These are phyloP conservation scores for Erythrocebus patas DNA, from an alignment of 2,113 vertebrate species.

Conservation along the genomic window DNA sequence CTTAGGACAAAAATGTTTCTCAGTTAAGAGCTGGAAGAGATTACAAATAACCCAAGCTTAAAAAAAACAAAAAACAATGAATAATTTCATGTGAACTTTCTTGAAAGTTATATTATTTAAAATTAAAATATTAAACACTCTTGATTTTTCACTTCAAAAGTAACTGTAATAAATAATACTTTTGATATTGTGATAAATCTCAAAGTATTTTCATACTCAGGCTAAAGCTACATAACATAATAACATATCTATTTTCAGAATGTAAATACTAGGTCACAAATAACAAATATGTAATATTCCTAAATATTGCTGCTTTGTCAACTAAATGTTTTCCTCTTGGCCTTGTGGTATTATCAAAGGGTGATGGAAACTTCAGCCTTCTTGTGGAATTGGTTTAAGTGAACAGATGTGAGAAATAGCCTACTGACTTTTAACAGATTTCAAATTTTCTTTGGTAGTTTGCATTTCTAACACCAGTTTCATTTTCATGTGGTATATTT, in stretches of 20 bases:
- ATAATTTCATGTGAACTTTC: neutral
- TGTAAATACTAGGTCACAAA: neutral
- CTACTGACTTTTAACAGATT: neutral
- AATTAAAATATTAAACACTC: neutral
- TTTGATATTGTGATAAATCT: slow-evolving; percentile 22
- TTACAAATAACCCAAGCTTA: neutral
- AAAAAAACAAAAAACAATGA: neutral
- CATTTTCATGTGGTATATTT: neutral
- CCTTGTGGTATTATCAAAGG: neutral
- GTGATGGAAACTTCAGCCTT: neutral
- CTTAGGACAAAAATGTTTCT: neutral
- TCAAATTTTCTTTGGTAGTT: neutral
- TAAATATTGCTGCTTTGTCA: neutral
- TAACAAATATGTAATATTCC: neutral
- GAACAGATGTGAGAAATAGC: neutral
- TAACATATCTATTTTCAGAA: neutral
- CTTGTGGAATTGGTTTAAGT: neutral
- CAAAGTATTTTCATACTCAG: neutral
- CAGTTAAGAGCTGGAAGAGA: neutral
- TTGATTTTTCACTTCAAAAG: neutral
- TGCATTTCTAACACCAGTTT: slow-evolving; percentile 34
- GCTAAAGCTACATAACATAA: neutral
- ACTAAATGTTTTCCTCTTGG: neutral
- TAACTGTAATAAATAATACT: neutral
- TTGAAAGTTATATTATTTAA: slow-evolving; percentile 1